Conservation (phyloP, 2,113 vertebrate genomes). For the Erpornis zantholeuca region DNA sequence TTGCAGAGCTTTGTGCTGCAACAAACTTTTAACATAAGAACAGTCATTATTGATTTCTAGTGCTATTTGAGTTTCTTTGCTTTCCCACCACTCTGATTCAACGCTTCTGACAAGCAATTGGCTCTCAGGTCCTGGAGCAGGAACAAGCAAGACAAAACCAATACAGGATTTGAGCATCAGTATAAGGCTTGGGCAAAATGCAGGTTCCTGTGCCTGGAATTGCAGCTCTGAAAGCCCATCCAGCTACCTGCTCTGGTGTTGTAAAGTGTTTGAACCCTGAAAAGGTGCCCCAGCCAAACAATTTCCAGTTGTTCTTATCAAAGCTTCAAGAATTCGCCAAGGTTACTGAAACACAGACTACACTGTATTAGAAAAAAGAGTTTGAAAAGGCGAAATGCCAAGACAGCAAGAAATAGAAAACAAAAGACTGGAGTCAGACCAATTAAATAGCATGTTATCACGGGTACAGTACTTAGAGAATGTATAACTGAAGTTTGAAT, state of each 20-base stretch:
- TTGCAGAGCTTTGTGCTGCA: background rate
- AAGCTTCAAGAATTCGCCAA: too few species aligned
- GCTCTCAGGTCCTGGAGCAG: background rate
- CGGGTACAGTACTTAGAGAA: too few species aligned
- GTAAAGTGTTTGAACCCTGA: too few species aligned
- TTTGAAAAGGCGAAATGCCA: too few species aligned
- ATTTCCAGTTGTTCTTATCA: too few species aligned
- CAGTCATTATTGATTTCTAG: constrained; percentile 26
- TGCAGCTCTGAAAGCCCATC: background rate
- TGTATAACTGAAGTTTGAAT: too few species aligned
- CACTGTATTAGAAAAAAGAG: too few species aligned
- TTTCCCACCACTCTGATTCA: background rate
- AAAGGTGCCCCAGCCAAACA: too few species aligned
- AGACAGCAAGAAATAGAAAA: too few species aligned
- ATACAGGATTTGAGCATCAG: background rate
- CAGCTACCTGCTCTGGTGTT: background rate
- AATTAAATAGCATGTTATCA: too few species aligned
- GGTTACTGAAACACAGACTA: too few species aligned
- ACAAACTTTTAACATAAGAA: background rate
- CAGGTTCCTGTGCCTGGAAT: background rate
- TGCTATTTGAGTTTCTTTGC: background rate
- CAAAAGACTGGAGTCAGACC: too few species aligned
- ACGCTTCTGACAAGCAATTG: constrained; percentile 1
- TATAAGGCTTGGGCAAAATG: background rate
- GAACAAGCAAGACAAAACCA: background rate